Evolutionary conservation across 2,797 vertebrate genomes (phyloP), one percentile per base, ranked within the genome.

Genomic region (Syngnathus rostellatus): DNA sequence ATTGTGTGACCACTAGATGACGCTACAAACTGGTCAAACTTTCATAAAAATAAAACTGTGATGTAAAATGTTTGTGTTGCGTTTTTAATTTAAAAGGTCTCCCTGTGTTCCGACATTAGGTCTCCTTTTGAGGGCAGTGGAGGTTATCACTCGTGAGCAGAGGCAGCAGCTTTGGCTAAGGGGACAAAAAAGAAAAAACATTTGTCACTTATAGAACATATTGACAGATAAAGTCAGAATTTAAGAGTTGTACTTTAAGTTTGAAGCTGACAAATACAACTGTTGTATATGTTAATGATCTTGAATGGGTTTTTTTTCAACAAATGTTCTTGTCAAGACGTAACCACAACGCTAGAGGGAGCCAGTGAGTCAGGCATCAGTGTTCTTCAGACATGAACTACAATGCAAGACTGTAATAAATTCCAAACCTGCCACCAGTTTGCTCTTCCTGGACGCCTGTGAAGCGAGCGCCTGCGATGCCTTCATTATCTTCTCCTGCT

Each of bases 381-480:
- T 51, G 50, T n/a, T 21, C 1, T 12, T 10, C 23, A 2, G 12
- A 55, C 14, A 17, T 16, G 31, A 37, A 38, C 8, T 37, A 7
- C 38, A 2, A 38, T 57, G 14, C 11, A 53, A 53, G 8, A 45
- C 12, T 21, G 6, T 31, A 31, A 3, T 31, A 31, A 31, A 7
- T 3, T 41, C 64, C 88, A 87, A 66, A 98, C 96, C 96, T 94
- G 94, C 94, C 4, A 95, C 93, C 82, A 94, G 91, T 84, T 93
- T 97, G 91, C 96, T 95, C 79, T 91, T 94, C 83, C 91, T 93
- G 9, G 95, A 98, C 62, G 95, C 95, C 88, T 98, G 94, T 0
- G 93, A 93, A 71, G 95, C 95, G 80, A 98, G 85, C 6, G 92
- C 88, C 0, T 92, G 93, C 74, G 96, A 97, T 77, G 94, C 93